These are phyloP conservation scores for Paedocypris micromegethes DNA, from an alignment of 2,797 vertebrate species.

Conservation along the genomic window DNA sequence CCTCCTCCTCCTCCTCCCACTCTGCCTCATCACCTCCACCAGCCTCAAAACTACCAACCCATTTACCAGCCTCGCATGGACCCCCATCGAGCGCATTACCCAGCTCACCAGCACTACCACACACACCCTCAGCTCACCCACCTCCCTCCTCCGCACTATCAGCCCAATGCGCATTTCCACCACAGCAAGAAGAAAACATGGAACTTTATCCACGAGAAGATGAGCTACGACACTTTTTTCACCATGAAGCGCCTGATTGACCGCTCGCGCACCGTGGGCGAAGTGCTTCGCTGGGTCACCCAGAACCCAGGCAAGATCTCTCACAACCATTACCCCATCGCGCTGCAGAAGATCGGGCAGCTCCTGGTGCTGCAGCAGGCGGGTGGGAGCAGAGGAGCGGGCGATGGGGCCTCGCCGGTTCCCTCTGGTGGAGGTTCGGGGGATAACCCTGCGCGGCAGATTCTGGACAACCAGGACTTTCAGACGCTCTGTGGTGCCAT, in stretches of 20 bases:
- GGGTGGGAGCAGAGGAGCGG: neutral
- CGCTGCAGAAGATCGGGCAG: slow-evolving; percentile 81
- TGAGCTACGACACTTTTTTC: slow-evolving; percentile 85
- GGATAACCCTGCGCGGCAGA: slow-evolving; percentile 48
- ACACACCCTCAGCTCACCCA: slow-evolving; percentile 51
- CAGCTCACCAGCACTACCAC: slow-evolving; percentile 57
- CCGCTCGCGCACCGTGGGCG: slow-evolving; percentile 76
- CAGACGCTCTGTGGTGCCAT: slow-evolving; percentile 70
- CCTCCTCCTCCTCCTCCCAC: too few relatives aligned
- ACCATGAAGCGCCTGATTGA: slow-evolving; percentile 88
- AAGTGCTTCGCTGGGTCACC: slow-evolving; percentile 87
- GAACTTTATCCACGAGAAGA: slow-evolving; percentile 85
- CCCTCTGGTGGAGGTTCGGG: slow-evolving; percentile 22
- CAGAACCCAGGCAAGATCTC: slow-evolving; percentile 87
- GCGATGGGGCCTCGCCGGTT: slow-evolving; percentile 20
- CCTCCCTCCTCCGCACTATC: slow-evolving; percentile 58
- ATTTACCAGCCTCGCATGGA: slow-evolving; percentile 64
- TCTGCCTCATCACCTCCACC: slow-evolving; percentile 55
- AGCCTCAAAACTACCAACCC: slow-evolving; percentile 52
- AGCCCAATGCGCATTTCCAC: slow-evolving; percentile 57
- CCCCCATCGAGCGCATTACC: slow-evolving; percentile 58
- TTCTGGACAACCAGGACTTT: slow-evolving; percentile 72
- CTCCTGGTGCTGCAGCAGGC: slow-evolving; percentile 68
- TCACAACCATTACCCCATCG: slow-evolving; percentile 83
- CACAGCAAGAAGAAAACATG: slow-evolving; percentile 75